These are phyloP conservation scores for Clunio marinus DNA, from an alignment of 2,888 invertebrate species.

Conservation along the genomic window DNA sequence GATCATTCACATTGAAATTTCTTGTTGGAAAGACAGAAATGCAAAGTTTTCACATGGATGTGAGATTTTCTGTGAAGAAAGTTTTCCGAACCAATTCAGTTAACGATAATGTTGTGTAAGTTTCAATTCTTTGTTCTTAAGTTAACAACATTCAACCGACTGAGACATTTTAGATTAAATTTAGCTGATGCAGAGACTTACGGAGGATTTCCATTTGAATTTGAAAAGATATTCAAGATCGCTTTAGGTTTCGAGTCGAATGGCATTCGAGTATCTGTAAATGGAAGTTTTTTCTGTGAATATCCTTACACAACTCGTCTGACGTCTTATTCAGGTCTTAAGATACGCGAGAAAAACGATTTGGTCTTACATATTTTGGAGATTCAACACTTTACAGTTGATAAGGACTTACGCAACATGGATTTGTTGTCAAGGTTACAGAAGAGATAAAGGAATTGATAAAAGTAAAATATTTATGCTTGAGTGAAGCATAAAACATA, in stretches of 20 bases:
- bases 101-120: constrained; percentile 13
- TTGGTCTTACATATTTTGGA: background rate
- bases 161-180: constrained; percentile 2
- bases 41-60: constrained; percentile 35
- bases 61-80: constrained; percentile 14
- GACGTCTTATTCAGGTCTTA: constrained; percentile 3
- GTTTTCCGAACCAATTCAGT: constrained; percentile 20
- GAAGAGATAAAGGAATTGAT: background rate
- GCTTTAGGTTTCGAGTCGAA: constrained; percentile 21
- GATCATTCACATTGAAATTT: constrained; percentile 32
- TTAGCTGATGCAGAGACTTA: constrained; percentile 17
- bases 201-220: constrained; percentile 33
- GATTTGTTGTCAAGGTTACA: constrained; percentile 15
- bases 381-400: background rate
- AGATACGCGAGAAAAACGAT: constrained; percentile 19
- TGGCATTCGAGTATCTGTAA: background rate
- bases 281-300: constrained; percentile 36
- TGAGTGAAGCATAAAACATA: no score
- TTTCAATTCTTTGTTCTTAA: background rate
- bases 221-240: constrained; percentile 29
- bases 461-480: no score
- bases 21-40: constrained; percentile 23
- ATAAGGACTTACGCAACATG: constrained; percentile 14
- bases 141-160: no score
- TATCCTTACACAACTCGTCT: constrained; percentile 15